phyloP scores from a whole-genome alignment of 2,797 vertebrate species.

The Pseudochirops cupreus region DNA sequence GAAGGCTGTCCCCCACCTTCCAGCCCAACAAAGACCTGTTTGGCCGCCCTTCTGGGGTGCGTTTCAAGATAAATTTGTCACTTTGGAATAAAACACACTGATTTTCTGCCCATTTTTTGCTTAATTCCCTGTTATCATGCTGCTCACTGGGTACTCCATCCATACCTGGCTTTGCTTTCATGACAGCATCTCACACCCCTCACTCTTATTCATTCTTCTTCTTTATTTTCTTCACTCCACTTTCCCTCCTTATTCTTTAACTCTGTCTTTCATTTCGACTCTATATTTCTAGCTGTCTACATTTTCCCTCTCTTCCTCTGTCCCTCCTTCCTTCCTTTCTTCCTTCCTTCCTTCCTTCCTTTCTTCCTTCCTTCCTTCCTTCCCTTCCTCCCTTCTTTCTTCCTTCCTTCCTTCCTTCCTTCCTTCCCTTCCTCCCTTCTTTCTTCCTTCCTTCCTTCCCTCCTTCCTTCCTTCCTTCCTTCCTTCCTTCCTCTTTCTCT shows the following conservation, averaged over 20 bases:
- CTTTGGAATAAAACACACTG: constrained; percentile 84
- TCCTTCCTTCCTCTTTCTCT: too few species aligned
- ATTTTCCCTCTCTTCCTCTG: background rate
- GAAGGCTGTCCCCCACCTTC: constrained; percentile 68
- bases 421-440: background rate
- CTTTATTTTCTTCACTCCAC: background rate
- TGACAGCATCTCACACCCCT: background rate
- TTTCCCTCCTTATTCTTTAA: background rate
- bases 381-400: background rate
- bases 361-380: background rate
- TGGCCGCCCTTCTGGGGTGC: constrained; percentile 87
- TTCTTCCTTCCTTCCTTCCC: background rate
- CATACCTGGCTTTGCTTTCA: background rate
- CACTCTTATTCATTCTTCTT: background rate
- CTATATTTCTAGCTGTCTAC: background rate
- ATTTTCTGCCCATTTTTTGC: constrained; percentile 83
- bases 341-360: too few species aligned
- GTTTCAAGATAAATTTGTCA: constrained; percentile 86
- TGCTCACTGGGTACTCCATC: background rate
- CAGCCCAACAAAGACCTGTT: constrained; percentile 87
- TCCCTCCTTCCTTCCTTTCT: background rate
- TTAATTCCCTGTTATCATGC: constrained; percentile 77
- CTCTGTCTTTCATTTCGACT: background rate
- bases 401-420: background rate
- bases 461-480: background rate